A percentile compares a stretch with the other conserved stretches of the same genome.
phyloP scores from a whole-genome alignment of 2,113 vertebrate genomes.

The Oxygymnocypris stewartii region DNA sequence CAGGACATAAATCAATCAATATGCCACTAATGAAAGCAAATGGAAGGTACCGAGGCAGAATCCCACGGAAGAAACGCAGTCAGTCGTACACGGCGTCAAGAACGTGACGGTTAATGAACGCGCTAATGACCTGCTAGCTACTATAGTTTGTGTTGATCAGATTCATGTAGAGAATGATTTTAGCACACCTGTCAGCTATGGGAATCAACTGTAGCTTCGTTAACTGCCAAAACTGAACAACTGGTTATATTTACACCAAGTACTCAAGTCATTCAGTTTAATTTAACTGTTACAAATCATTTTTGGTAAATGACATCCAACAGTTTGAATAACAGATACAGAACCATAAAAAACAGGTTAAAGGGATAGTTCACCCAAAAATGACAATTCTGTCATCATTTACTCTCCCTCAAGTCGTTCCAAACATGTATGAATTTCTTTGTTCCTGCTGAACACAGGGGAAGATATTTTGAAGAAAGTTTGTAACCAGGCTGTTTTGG shows the following conservation, averaged over 20 bases:
- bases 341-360: too few species aligned
- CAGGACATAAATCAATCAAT: conserved; percentile 74
- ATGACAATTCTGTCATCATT: too few species aligned
- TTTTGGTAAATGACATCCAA: too few species aligned
- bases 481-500: too few species aligned
- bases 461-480: too few species aligned
- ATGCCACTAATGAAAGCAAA: conserved; percentile 74
- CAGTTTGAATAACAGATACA: too few species aligned
- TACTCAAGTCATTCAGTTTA: too few species aligned
- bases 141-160: background rate
- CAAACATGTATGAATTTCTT: too few species aligned
- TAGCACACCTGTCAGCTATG: background rate
- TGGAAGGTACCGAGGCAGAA: conserved; percentile 71
- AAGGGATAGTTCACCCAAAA: too few species aligned
- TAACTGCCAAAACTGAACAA: background rate
- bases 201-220: background rate
- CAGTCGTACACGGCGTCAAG: conserved; percentile 50
- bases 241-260: background rate
- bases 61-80: conserved; percentile 59
- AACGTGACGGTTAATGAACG: background rate
- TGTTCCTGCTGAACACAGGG: too few species aligned
- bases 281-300: too few species aligned
- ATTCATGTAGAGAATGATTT: background rate
- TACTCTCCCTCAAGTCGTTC: too few species aligned
- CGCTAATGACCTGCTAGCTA: background rate